Conservation (phyloP, 2,113 vertebrate genomes). For the Helogale parvula region DNA sequence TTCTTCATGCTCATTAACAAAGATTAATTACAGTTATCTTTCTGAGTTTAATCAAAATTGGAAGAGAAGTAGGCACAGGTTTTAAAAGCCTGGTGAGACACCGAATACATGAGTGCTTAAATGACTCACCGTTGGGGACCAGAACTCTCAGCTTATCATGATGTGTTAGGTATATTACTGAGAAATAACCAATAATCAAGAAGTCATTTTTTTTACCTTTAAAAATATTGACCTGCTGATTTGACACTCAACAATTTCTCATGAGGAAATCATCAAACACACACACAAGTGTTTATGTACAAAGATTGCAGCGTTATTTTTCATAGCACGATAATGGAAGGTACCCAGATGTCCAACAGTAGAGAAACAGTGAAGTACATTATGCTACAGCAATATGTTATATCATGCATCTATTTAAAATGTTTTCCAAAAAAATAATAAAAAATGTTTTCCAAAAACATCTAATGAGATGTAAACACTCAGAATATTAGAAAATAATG, state of each 20-base stretch:
- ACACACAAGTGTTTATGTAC: neutral
- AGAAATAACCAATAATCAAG: constrained; percentile 12
- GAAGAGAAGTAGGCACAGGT: neutral
- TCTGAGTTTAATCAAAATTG: constrained; percentile 57
- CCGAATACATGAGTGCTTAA: constrained; percentile 34
- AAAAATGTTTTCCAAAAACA: neutral
- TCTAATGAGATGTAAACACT: neutral
- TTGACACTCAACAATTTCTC: neutral
- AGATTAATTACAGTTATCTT: neutral
- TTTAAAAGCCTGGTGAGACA: constrained; percentile 45
- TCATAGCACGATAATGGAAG: neutral
- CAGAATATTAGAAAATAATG: constrained; percentile 36
- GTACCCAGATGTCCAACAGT: neutral
- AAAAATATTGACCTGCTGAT: constrained; percentile 17
- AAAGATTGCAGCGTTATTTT: neutral
- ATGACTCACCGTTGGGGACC: neutral
- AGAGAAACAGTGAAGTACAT: neutral
- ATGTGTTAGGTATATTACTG: neutral
- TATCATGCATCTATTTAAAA: neutral
- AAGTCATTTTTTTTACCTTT: constrained; percentile 25
- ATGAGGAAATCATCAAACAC: neutral
- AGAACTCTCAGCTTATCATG: neutral
- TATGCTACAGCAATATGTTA: no score
- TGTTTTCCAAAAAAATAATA: neutral
- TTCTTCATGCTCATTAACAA: constrained; percentile 8